Evolutionary conservation across 2,113 vertebrate genomes (phyloP), one percentile per base, ranked within the genome.

Genomic region (rabbit (Oryctolagus cuniculus)): DNA sequence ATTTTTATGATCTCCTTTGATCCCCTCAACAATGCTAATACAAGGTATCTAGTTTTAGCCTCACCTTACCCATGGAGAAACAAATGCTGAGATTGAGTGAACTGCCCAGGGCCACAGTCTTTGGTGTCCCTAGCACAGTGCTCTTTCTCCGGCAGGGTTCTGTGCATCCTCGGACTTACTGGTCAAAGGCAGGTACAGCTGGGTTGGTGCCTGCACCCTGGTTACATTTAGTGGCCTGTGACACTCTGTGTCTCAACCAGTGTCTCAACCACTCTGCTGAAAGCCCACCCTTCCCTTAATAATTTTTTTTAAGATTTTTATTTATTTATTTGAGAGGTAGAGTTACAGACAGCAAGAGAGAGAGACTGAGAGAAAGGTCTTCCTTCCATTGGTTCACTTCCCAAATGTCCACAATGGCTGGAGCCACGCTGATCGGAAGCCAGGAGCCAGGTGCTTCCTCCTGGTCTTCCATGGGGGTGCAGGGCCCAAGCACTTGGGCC

Each of bases 1-100:
- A 77, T 81, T 53, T 86, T 95, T 91, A 85, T 88, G 34, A 75
- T 78, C 31, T 90, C 74, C 12, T 61, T 70, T 31, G 85, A 67
- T 82, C 34, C 64, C 70, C 61, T 19, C 70, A 79, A 74, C 16
- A 74, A 69, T 10, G 66, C 9, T 85, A 6, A n/a, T 85, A 27
- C 34, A 87, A 70, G 36, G 84, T 58, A 55, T 36, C 10, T 49
- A 67, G 12, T 51, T 87, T 86, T 29, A 70, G 31, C 1, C 15
- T 13, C 25, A 38, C 49, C 90, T 88, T 86, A 55, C 11, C 53
- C 49, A 77, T 74, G 34, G 64, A 80, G 67, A 89, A 77, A 58
- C 4, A 16, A 61, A 64, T 83, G 27, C n/a, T 89, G 92, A 61
- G 58, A 78, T 66, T 31, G 12, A 86, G 38, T 77, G 69, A 91